Conservation (phyloP, 2,888 invertebrate species). For the Drosophila pseudotalamancana region DNA sequence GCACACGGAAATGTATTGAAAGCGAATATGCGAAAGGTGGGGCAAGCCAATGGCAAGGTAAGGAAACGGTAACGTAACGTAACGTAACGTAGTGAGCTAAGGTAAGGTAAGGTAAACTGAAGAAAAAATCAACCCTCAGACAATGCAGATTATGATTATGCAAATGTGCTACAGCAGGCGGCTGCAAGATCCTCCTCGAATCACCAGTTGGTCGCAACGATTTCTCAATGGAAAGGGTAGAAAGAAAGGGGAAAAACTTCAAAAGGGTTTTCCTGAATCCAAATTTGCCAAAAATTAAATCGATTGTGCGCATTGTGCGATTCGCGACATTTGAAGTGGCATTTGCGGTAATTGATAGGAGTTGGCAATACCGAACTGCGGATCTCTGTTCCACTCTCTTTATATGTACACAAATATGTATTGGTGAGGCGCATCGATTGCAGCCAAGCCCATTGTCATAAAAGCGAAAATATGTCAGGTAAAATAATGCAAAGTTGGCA, state of each 20-base stretch:
- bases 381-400: background rate
- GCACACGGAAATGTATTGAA: conserved; percentile 69
- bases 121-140: conserved; percentile 56
- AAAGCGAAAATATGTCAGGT: conserved; percentile 58
- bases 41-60: conserved; percentile 7
- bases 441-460: conserved; percentile 21
- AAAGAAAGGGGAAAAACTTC: conserved; percentile 10
- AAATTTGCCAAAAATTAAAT: conserved; percentile 72
- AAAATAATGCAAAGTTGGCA: conserved; percentile 64
- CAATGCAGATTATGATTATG: conserved; percentile 66
- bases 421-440: conserved; percentile 9
- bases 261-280: conserved; percentile 24
- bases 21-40: conserved; percentile 42
- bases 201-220: conserved; percentile 18
- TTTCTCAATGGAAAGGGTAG: background rate
- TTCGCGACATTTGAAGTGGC: conserved; percentile 72
- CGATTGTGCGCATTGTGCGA: conserved; percentile 67
- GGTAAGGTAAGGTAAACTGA: conserved; percentile 5
- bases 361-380: conserved; percentile 30
- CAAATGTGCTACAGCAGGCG: conserved; percentile 50
- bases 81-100: too few species aligned
- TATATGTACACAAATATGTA: background rate
- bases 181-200: conserved; percentile 42
- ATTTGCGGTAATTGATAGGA: conserved; percentile 74
- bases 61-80: background rate